phyloP scores from a whole-genome alignment of 2,113 vertebrate species.

The Sigmodon hispidus region DNA sequence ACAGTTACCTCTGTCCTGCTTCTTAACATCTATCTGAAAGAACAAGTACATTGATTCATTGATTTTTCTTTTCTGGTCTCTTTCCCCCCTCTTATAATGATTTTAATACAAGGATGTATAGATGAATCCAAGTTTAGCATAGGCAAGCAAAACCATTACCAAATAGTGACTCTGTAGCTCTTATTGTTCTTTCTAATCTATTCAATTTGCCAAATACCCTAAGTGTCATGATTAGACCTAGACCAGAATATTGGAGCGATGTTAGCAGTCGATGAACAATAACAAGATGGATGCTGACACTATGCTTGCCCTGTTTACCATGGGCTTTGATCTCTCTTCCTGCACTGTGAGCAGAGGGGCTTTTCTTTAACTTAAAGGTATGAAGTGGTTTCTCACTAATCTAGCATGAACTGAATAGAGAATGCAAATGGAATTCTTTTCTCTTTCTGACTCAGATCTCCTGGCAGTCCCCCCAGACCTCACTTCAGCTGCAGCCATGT shows the following conservation, averaged over 20 bases:
- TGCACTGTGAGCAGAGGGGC: background rate
- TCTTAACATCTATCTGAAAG: constrained; percentile 15
- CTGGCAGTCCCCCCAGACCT: constrained; percentile 95
- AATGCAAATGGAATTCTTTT: constrained; percentile 34
- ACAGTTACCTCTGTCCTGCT: background rate
- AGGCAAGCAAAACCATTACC: background rate
- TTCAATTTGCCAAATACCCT: background rate
- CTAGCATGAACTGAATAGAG: background rate
- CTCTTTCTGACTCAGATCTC: constrained; percentile 88
- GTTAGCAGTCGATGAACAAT: background rate
- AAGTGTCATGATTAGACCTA: background rate
- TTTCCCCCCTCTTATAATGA: background rate
- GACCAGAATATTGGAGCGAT: background rate
- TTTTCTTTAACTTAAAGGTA: background rate
- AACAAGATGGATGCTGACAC: background rate
- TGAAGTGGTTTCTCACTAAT: background rate
- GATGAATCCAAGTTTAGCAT: background rate
- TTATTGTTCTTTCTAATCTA: background rate
- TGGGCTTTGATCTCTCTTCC: background rate
- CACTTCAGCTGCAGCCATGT: constrained; percentile 97
- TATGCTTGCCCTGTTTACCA: background rate
- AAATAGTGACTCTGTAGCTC: background rate
- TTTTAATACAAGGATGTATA: background rate
- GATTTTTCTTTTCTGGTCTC: background rate
- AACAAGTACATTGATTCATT: background rate